Percentiles rank a stretch among this genome's conserved stretches.
These are phyloP conservation scores for Gallinago undulata DNA, from an alignment of 2,113 vertebrate species.

Conservation along the genomic window DNA sequence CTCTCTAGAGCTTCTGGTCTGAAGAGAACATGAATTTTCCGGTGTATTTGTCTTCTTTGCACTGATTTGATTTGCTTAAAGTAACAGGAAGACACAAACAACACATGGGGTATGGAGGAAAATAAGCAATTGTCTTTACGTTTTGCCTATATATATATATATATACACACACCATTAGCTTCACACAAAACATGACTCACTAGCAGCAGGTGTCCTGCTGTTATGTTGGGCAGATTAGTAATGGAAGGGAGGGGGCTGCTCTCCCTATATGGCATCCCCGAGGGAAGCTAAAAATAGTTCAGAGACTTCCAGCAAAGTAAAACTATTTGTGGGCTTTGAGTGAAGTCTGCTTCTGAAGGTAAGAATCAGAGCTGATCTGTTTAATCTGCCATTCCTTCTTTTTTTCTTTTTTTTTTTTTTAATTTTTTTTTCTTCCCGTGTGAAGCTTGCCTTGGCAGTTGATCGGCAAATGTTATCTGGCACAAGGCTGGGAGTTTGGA, in stretches of 20 bases:
- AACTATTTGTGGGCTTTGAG: slow-evolving; percentile 42
- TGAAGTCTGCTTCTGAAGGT: slow-evolving; percentile 55
- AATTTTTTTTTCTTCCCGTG: background rate
- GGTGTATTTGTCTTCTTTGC: background rate
- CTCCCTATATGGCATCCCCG: slow-evolving; percentile 48
- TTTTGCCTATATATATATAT: slow-evolving; percentile 53
- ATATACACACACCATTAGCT: slow-evolving; percentile 29
- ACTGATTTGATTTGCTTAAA: background rate
- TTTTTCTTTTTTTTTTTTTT: background rate
- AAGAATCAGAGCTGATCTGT: slow-evolving; percentile 50
- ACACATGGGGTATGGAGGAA: background rate
- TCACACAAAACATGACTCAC: slow-evolving; percentile 58
- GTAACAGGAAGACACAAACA: background rate
- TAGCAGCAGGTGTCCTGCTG: slow-evolving; percentile 52
- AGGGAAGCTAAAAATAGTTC: slow-evolving; percentile 64
- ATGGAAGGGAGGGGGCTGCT: slow-evolving; percentile 32
- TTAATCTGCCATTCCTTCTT: slow-evolving; percentile 1
- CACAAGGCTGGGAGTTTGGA: background rate
- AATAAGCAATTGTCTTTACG: background rate
- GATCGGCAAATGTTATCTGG: slow-evolving; percentile 7
- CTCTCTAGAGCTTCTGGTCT: background rate
- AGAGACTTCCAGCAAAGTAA: slow-evolving; percentile 33
- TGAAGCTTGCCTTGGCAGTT: slow-evolving; percentile 9
- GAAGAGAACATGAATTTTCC: background rate
- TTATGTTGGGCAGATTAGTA: slow-evolving; percentile 56